Evolutionary conservation across 2,797 vertebrate genomes (phyloP).

Genomic region (Meda fulgida): DNA sequence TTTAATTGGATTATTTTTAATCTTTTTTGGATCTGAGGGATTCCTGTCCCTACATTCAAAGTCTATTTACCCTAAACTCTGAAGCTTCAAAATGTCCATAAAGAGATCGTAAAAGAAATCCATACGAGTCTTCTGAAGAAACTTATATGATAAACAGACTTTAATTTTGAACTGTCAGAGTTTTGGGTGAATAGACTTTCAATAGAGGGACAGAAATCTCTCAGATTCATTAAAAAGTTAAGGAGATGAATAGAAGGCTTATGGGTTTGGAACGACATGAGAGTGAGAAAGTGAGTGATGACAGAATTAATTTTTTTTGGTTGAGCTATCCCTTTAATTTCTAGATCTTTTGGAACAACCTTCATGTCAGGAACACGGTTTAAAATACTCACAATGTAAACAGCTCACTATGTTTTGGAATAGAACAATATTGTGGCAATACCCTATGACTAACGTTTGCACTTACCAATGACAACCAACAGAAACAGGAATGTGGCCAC

Average conservation of each 20-base stretch:
- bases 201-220: background rate
- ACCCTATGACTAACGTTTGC: background rate
- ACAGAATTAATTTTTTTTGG: background rate
- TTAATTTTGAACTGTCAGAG: background rate
- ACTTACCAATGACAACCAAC: slow-evolving; percentile 91
- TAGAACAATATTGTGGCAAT: background rate
- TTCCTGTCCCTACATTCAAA: no score
- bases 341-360: background rate
- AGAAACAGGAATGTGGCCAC: slow-evolving; percentile 91
- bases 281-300: background rate
- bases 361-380: background rate
- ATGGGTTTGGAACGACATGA: background rate
- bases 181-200: background rate
- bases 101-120: no score
- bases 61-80: background rate
- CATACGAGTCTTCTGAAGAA: background rate
- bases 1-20: no score
- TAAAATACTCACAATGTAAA: background rate
- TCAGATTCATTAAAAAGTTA: background rate
- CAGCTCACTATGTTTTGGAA: background rate
- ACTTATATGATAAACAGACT: background rate
- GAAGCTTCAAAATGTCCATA: no score
- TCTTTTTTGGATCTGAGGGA: no score
- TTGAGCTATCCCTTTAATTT: background rate
- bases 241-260: background rate